Evolutionary conservation across 2,888 invertebrate genomes (phyloP), one percentile per base, ranked within the genome.

Genomic region (Monochamus alternatus): DNA sequence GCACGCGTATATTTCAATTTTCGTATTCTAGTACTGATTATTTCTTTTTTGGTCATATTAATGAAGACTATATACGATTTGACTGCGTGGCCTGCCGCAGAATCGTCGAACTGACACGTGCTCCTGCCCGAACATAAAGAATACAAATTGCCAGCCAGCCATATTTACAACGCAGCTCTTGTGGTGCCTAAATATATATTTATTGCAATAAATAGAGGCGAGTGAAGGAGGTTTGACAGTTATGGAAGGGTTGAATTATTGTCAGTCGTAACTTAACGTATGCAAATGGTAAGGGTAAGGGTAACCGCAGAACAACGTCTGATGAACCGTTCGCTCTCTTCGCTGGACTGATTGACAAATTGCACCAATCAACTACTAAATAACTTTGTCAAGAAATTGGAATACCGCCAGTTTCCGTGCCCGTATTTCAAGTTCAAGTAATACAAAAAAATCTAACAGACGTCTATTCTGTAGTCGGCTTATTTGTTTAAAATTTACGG

Each of bases 231-330:
- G 82, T 81, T 82, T 80, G 82, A 81, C 82, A 80, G 82, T 79
- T 78, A 80, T 80, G 76, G 77, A 82, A 81, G 82, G 82, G 82
- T 81, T 82, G 80, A 82, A 80, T 82, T 80, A 82, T 82, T 79
- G 81, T 75, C 65, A 77, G 79, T 74, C 76, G 76, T 78, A 77
- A 78, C 74, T 78, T 76, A 79, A 75, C 77, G 76, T 78, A 82
- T 82, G 81, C 76, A 81, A 81, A 82, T 80, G 75, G 74, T 73
- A 55, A 67, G 70, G 78, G 76, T 72, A 75, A 77, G 76, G 76
- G 75, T 73, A 77, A 75, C 75, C 79, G 75, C 78, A 74, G 65
- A 69, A 69, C 69, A 70, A 58, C 75, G 76, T 79, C 76, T 77
- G 77, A 77, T 69, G 76, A 73, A 78, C 78, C 59, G 78, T 78